Conservation (phyloP, 2,888 invertebrate species). For the Arctia plantaginis region DNA sequence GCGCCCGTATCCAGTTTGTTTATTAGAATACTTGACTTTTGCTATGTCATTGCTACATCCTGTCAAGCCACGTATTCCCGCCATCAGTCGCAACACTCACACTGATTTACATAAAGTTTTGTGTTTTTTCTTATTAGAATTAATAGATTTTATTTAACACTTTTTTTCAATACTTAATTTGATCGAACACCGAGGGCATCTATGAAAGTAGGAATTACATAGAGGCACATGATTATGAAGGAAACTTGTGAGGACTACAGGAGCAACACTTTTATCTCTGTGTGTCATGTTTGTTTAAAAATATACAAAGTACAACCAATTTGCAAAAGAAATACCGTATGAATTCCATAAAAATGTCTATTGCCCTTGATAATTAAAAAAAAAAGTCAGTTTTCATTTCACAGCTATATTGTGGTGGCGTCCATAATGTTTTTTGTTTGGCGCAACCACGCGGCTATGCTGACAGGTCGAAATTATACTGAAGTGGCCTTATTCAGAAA, state of each 20-base stretch:
- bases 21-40: constrained; percentile 27
- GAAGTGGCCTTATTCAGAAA: not conserved
- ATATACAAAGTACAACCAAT: too few relatives aligned
- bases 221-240: not conserved
- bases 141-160: constrained; percentile 22
- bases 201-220: not conserved
- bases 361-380: too few relatives aligned
- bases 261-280: not conserved
- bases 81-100: constrained; percentile 35
- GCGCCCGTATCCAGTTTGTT: constrained; percentile 3
- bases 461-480: not conserved
- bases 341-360: too few relatives aligned
- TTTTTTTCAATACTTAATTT: not conserved
- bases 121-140: constrained; percentile 45
- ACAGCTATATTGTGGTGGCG: too few relatives aligned
- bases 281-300: too few relatives aligned
- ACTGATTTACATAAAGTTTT: constrained; percentile 62
- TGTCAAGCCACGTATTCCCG: constrained; percentile 53
- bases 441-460: not conserved
- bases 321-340: too few relatives aligned
- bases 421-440: not conserved
- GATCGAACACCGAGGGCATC: not conserved
- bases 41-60: constrained; percentile 68
- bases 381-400: too few relatives aligned
- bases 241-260: not conserved